Percentiles rank a stretch among this genome's conserved stretches.
Conservation (phyloP, 2,113 vertebrate species). For the Ceyx cyanopectus region DNA sequence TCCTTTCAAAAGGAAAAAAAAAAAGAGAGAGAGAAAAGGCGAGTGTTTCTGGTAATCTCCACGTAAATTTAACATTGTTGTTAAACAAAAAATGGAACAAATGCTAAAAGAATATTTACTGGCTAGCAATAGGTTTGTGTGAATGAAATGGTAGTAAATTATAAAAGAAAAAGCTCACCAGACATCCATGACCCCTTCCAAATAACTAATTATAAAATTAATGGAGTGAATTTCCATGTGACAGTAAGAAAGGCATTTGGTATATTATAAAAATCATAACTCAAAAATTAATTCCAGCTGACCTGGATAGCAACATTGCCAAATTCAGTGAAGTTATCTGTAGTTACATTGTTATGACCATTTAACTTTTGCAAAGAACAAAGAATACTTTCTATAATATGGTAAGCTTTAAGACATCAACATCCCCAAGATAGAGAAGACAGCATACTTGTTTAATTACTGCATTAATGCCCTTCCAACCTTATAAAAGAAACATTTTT, state of each 20-base stretch:
- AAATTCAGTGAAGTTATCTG: conserved; percentile 26
- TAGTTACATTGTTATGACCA: not conserved
- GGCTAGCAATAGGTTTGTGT: not conserved
- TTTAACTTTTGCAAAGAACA: not conserved
- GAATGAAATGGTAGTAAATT: conserved; percentile 28
- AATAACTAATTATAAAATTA: conserved; percentile 38
- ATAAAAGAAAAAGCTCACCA: not conserved
- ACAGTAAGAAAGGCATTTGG: not conserved
- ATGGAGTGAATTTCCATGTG: not conserved
- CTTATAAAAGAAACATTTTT: not conserved
- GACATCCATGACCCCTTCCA: not conserved
- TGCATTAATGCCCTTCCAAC: not conserved
- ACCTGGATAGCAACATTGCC: not conserved
- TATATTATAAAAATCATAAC: not conserved
- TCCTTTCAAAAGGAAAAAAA: not conserved
- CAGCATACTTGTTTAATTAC: not conserved
- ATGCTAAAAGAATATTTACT: not conserved
- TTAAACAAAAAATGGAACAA: conserved; percentile 15
- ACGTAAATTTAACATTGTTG: conserved; percentile 11
- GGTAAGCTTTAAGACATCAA: not conserved
- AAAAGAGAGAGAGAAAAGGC: not conserved
- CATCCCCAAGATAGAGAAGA: not conserved
- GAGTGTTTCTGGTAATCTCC: not conserved
- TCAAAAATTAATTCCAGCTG: conserved; percentile 34
- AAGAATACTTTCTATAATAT: not conserved